A percentile compares a stretch with the other conserved stretches of the same genome.
These are phyloP conservation scores for Andrena flavipes DNA, from an alignment of 2,888 invertebrate species.

Conservation along the genomic window DNA sequence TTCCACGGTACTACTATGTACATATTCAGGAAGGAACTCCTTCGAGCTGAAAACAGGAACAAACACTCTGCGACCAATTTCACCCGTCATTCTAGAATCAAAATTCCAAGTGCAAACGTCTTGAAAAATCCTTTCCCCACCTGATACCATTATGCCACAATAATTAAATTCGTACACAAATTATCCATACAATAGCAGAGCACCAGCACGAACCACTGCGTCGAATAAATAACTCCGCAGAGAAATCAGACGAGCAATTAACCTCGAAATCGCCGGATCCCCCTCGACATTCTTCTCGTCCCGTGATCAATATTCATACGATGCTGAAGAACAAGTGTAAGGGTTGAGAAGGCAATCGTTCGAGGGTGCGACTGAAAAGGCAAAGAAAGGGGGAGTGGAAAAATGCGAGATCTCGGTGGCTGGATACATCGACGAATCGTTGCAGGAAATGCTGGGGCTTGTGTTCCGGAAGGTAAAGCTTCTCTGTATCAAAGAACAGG, in stretches of 20 bases:
- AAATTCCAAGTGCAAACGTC: constrained; percentile 27
- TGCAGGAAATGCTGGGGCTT: constrained; percentile 50
- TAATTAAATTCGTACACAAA: background rate
- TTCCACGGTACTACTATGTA: background rate
- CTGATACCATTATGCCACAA: background rate
- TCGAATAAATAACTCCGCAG: background rate
- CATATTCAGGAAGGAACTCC: background rate
- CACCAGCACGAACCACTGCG: no score
- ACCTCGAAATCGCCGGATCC: constrained; percentile 24
- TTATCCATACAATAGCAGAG: background rate
- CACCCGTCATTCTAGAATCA: background rate
- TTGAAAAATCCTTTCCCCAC: background rate
- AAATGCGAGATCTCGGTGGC: constrained; percentile 9
- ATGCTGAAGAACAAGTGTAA: background rate
- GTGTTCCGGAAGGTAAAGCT: constrained; percentile 61
- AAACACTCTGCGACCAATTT: background rate
- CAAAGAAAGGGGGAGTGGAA: background rate
- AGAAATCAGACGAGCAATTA: constrained; percentile 28
- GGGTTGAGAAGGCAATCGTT: background rate
- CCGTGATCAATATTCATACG: constrained; percentile 7
- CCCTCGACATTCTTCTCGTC: background rate
- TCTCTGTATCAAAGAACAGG: constrained; percentile 22
- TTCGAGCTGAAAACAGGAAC: constrained; percentile 3
- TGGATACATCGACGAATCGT: constrained; percentile 31
- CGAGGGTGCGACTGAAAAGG: background rate